Conservation (phyloP, 2,888 invertebrate genomes). For the Subacronicta megacephala region DNA sequence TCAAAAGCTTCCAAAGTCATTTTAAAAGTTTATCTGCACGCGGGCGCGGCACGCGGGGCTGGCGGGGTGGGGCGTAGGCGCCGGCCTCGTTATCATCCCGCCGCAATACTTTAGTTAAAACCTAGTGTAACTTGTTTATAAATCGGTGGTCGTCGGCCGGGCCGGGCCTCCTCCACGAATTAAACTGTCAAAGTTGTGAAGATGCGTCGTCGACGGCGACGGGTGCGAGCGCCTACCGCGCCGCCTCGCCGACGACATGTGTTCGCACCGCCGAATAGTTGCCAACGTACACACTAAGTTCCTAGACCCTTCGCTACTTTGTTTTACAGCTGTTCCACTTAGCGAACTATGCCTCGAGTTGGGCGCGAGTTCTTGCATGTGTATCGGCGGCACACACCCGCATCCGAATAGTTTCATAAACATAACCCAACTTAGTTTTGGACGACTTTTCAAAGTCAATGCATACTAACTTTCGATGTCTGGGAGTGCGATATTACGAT, state of each 20-base stretch:
- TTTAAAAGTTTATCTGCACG: slow-evolving; percentile 90
- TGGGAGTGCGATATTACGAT: slow-evolving; percentile 88
- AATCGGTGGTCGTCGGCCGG: slow-evolving; percentile 80
- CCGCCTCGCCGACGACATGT: slow-evolving; percentile 70
- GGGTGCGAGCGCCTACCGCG: slow-evolving; percentile 57
- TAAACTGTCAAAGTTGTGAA: slow-evolving; percentile 82
- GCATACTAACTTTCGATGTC: slow-evolving; percentile 90
- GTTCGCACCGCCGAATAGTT: slow-evolving; percentile 73
- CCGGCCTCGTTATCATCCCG: slow-evolving; percentile 83
- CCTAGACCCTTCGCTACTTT: slow-evolving; percentile 90
- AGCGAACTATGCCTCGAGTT: slow-evolving; percentile 89
- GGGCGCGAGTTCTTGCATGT: slow-evolving; percentile 89
- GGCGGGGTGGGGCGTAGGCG: slow-evolving; percentile 76
- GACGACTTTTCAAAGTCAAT: slow-evolving; percentile 90
- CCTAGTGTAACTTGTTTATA: slow-evolving; percentile 88
- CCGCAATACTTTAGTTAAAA: slow-evolving; percentile 86
- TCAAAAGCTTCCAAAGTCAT: slow-evolving; percentile 91
- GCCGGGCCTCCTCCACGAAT: slow-evolving; percentile 70
- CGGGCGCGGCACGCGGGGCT: slow-evolving; percentile 73
- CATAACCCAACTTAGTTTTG: slow-evolving; percentile 90
- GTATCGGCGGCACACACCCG: slow-evolving; percentile 88
- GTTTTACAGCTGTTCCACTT: slow-evolving; percentile 90
- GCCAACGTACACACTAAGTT: slow-evolving; percentile 86
- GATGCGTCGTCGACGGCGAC: slow-evolving; percentile 56
- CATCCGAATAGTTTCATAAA: slow-evolving; percentile 90